Evolutionary conservation across 2,113 vertebrate genomes (phyloP).

Genomic region (Pavo muticus): DNA sequence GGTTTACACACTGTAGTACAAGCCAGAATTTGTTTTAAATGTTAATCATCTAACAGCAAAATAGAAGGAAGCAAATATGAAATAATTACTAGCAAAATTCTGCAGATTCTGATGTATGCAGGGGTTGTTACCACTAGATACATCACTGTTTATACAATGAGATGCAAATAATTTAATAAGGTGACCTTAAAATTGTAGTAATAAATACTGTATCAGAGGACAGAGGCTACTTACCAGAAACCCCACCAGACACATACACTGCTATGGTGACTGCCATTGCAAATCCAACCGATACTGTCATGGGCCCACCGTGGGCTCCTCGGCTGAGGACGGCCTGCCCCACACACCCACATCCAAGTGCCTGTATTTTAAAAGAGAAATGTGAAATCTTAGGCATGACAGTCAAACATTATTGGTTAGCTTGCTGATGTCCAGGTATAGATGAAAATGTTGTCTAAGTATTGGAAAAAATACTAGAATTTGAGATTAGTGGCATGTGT

Average conservation of each 20-base stretch:
- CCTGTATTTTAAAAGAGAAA: constrained; percentile 73
- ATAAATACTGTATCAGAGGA: background rate
- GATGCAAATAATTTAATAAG: background rate
- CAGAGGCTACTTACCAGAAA: constrained; percentile 87
- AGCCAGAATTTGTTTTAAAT: background rate
- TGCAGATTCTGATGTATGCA: background rate
- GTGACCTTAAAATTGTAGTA: background rate
- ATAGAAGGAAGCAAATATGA: background rate
- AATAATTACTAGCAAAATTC: background rate
- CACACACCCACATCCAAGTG: constrained; percentile 91
- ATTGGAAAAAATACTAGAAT: background rate
- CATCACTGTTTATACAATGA: background rate
- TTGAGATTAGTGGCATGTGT: background rate
- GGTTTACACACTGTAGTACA: background rate
- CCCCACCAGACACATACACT: constrained; percentile 88
- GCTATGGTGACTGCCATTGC: constrained; percentile 89
- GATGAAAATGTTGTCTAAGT: background rate
- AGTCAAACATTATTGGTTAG: background rate
- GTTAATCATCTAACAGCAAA: background rate
- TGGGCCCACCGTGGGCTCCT: constrained; percentile 80
- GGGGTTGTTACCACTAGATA: background rate
- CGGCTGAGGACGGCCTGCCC: constrained; percentile 91
- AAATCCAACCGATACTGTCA: constrained; percentile 88
- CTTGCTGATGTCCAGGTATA: background rate
- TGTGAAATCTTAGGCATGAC: background rate